These are phyloP conservation scores for Lethenteron reissneri DNA, from an alignment of 2,113 vertebrate genomes.

Conservation along the genomic window DNA sequence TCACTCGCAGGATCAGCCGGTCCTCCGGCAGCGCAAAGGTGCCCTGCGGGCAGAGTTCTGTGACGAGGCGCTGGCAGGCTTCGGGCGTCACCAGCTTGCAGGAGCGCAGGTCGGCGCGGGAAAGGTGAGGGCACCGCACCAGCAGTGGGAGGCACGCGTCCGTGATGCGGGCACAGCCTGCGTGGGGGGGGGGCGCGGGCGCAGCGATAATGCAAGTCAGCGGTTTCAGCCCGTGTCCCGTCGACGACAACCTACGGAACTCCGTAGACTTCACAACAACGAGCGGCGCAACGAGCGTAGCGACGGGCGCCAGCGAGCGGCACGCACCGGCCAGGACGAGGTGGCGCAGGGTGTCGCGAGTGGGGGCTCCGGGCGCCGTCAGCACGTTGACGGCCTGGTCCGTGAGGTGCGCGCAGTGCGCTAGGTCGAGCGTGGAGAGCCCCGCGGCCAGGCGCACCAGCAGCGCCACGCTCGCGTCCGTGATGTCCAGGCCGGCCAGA, in stretches of 20 bases:
- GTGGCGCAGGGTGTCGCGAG: constrained; percentile 69
- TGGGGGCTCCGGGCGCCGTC: constrained; percentile 82
- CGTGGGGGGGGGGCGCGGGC: neutral
- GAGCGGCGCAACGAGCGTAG: too few relatives aligned
- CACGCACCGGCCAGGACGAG: constrained; percentile 66
- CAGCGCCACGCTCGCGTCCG: constrained; percentile 64
- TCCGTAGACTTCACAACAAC: too few relatives aligned
- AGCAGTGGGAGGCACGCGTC: constrained; percentile 70
- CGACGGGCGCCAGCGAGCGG: too few relatives aligned
- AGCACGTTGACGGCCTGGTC: constrained; percentile 85
- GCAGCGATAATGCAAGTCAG: too few relatives aligned
- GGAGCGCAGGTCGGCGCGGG: constrained; percentile 63
- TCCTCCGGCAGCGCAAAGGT: constrained; percentile 97
- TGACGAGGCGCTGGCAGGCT: constrained; percentile 88
- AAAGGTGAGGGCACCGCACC: constrained; percentile 60
- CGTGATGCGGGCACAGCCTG: constrained; percentile 85
- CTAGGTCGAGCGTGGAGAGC: constrained; percentile 75
- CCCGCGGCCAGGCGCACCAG: constrained; percentile 92
- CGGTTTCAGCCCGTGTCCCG: too few relatives aligned
- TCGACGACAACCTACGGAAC: too few relatives aligned
- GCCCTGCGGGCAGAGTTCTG: constrained; percentile 74
- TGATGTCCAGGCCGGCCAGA: constrained; percentile 74
- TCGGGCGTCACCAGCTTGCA: constrained; percentile 75
- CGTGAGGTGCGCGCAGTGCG: constrained; percentile 66
- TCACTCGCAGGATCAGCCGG: constrained; percentile 90